A percentile compares a stretch with the other conserved stretches of the same genome.
These are phyloP conservation scores for Colaptes auratus DNA, from an alignment of 2,113 vertebrate species.

Conservation along the genomic window DNA sequence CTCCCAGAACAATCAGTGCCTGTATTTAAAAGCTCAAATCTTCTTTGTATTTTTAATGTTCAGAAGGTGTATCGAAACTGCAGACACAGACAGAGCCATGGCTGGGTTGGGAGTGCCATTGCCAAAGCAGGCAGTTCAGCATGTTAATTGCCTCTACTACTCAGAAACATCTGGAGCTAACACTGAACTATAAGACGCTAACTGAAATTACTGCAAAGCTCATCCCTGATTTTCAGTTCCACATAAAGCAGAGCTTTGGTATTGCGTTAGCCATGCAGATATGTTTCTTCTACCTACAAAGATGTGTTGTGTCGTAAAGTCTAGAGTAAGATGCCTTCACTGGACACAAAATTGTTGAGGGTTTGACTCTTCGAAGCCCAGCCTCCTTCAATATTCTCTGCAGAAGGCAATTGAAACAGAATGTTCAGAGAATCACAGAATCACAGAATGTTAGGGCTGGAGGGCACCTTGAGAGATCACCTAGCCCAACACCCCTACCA, in stretches of 20 bases:
- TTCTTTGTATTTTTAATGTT: not conserved
- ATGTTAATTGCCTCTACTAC: not conserved
- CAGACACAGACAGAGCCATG: not conserved
- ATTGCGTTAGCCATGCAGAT: not conserved
- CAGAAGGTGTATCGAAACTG: not conserved
- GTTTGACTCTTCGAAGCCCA: not conserved
- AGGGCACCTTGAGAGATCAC: too few species aligned
- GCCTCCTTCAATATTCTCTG: not conserved
- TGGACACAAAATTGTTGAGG: not conserved
- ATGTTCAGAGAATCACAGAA: too few species aligned
- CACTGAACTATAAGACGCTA: not conserved
- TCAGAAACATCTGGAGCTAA: not conserved
- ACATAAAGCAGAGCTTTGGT: not conserved
- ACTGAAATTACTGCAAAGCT: not conserved
- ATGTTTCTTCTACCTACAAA: not conserved
- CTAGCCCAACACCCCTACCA: too few species aligned
- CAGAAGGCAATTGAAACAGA: not conserved
- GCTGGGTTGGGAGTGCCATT: not conserved
- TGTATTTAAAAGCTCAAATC: not conserved
- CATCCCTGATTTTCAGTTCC: not conserved
- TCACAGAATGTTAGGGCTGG: too few species aligned
- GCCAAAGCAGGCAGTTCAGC: not conserved
- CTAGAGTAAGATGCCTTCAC: not conserved
- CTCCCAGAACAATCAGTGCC: not conserved
- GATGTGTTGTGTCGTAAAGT: not conserved